Base-by-base conservation (phyloP, 2,888 invertebrate species). In the Oscheius onirici region DNA sequence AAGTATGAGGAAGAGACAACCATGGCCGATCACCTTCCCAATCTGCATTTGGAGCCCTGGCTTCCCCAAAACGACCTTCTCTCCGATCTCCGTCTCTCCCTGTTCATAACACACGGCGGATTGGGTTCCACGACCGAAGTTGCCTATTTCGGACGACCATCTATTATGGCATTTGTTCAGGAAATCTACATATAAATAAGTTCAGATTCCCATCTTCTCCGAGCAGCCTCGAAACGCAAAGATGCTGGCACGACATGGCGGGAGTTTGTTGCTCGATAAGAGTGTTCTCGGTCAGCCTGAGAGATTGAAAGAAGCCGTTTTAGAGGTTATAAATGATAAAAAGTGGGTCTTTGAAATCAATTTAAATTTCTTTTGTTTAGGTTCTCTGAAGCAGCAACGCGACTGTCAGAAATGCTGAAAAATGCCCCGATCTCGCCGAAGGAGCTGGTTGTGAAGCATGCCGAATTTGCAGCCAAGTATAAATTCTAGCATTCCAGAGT, bases 61-160 rank as follows among this genome's bases (percentile, higher is more conserved):
- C 67, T 79, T 52, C 82, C 82, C 11, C 82, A 82, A 58, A 74
- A 67, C 44, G 77, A 74, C 65, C 44, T 83, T 11, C 55, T 82
- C 13, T 77, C 60, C 10, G 71, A 71, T 40, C 20, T 17, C 1
- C 43, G 71, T 11, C 49, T 71, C 5, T 57, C 65, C 10, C n/a
- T 66, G 3, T 71, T 71, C 28, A 26, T 71, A 3, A 71, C 66
- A 24, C 71, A 71, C 22, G 71, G 71, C 22, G 71, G 71, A 10
- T 40, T 71, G 22, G 71, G 71, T 41, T 57, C 58, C 6, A 71
- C 58, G 13, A 65, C 66, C 3, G 71, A 71, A 57, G 44, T 71
- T n/a, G 65, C 71, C 41, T 55, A 71, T 57, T 40, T 66, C 22
- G 71, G 71, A 40, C 34, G 66, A 22, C 66, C 71, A 20, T 55